Conservation (phyloP, 2,888 invertebrate genomes). For the Athalia rosae region DNA sequence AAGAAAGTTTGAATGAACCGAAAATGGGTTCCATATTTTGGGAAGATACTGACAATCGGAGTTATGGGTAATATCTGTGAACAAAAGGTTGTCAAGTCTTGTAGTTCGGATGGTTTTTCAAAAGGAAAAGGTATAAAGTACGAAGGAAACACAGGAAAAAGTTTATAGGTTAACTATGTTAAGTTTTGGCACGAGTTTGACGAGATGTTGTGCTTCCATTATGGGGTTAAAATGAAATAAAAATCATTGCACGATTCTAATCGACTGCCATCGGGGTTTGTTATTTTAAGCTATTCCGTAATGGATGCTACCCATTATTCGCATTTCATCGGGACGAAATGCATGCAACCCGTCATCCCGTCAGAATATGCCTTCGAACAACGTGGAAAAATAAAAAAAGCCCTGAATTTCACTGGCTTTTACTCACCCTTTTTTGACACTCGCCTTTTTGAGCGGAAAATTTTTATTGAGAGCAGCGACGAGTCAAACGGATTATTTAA, state of each 20-base stretch:
- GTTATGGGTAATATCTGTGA: too few relatives aligned
- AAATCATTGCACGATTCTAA: constrained; percentile 18
- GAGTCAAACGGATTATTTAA: constrained; percentile 28
- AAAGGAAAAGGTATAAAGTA: background rate
- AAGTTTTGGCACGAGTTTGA: background rate
- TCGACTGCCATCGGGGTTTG: constrained; percentile 32
- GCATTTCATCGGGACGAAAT: constrained; percentile 34
- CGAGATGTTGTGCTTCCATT: background rate
- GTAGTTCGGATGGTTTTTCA: too few relatives aligned
- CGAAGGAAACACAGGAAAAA: constrained; percentile 10
- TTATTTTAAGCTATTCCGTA: constrained; percentile 44
- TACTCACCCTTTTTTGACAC: constrained; percentile 17
- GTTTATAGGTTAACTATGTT: constrained; percentile 37
- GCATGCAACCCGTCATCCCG: constrained; percentile 13
- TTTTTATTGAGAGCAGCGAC: constrained; percentile 12
- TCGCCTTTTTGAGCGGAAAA: background rate
- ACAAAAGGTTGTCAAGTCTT: too few relatives aligned
- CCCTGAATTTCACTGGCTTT: background rate
- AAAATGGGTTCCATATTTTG: background rate
- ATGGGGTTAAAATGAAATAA: background rate
- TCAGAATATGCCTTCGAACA: constrained; percentile 5
- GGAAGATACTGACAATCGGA: background rate
- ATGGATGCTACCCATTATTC: constrained; percentile 44
- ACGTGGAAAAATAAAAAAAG: background rate
- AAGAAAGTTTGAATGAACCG: constrained; percentile 2